These are phyloP conservation scores for Poeciliopsis gracilis DNA, from an alignment of 2,797 vertebrate genomes.

Conservation along the genomic window DNA sequence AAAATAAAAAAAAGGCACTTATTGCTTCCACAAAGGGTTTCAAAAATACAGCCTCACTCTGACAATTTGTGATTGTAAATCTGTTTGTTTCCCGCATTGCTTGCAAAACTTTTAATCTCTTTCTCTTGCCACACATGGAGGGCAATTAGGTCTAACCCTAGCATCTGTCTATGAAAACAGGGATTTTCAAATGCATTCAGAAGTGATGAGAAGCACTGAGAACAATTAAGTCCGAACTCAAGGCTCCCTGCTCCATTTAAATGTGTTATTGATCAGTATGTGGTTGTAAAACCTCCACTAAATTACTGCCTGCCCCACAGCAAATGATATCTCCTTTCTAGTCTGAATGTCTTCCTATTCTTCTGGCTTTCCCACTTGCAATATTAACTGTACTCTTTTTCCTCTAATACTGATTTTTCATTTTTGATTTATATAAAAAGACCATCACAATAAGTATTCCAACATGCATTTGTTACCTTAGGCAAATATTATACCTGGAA, in stretches of 20 bases:
- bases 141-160: constrained; percentile 56
- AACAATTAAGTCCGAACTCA: constrained; percentile 77
- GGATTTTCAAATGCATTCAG: constrained; percentile 67
- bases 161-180: constrained; percentile 56
- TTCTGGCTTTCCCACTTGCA: constrained; percentile 28
- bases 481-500: constrained; percentile 48
- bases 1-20: constrained; percentile 23
- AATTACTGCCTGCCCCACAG: constrained; percentile 74
- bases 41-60: constrained; percentile 11
- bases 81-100: constrained; percentile 44
- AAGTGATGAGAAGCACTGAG: constrained; percentile 66
- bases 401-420: constrained; percentile 16
- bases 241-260: constrained; percentile 64
- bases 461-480: constrained; percentile 55
- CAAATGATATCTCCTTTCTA: constrained; percentile 63
- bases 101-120: constrained; percentile 58
- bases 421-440: constrained; percentile 28
- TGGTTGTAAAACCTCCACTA: constrained; percentile 72
- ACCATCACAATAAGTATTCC: constrained; percentile 50
- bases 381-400: constrained; percentile 26
- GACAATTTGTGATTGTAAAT: constrained; percentile 44
- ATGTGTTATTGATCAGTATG: constrained; percentile 75
- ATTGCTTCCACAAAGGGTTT: constrained; percentile 11
- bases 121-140: constrained; percentile 51
- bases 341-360: constrained; percentile 60